Base-by-base conservation (phyloP, 2,113 vertebrate species). In the Egretta garzetta region DNA sequence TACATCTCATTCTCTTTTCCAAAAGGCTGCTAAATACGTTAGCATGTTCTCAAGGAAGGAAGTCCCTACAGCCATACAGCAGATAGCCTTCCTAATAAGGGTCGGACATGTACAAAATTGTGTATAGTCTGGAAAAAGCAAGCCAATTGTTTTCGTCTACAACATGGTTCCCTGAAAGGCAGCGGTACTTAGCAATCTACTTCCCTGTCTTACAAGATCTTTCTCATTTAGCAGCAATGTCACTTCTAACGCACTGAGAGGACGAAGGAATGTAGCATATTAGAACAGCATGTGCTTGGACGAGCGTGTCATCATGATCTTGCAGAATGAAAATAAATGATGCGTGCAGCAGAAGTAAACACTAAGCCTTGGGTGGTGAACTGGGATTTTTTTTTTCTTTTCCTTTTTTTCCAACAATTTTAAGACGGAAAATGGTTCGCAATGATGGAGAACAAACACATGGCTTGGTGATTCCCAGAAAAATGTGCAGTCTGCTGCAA, bases 271-370 rank as follows among this genome's bases (percentile, higher is more conserved):
- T 97, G 97, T 66, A 88, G 68, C 60, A 95, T 93, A 95, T 96
- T 96, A 97, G 92, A 97, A 96, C 93, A 97, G 93, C 90, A 89
- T 96, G 95, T 97, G 96, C 96, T 97, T 96, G 91, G 95, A 96
- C 1, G 35, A 97, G 87, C 21, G 6, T 97, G 93, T 94, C 97
- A 97, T 97, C 92, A 86, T 97, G 96, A 93, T 96, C 94, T 81
- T 94, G 93, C 91, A 96, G 96, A 97, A 97, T 91, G 92, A 97
- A 97, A 97, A 97, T 92, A 97, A 97, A 97, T 95, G 96, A 96
- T 96, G 96, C 79, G 21, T 96, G 91, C 93, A 88, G 92, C 85
- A 96, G 91, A 93, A 97, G 91, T 96, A 97, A 96, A 96, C 96
- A 97, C 71, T 96, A 90, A 96, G 63, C 95, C 74, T 90, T 95